Evolutionary conservation across 2,888 invertebrate species (phyloP), one percentile per base, ranked within the genome.

Genomic region (Andrena minutula): DNA sequence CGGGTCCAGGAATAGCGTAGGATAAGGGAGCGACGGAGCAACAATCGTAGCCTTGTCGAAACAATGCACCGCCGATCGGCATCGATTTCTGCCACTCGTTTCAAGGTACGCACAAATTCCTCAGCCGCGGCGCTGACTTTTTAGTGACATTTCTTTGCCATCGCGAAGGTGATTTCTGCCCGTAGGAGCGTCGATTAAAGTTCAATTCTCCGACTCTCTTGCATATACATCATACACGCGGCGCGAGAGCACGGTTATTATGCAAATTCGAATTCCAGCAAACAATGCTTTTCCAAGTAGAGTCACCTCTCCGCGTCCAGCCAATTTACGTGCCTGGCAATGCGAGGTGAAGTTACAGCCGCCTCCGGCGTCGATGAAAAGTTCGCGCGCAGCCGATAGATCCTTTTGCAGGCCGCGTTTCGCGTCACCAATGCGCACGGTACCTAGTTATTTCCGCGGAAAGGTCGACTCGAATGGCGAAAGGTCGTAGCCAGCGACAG

Each of bases 221-320:
- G 74, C 65, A 60, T 69, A 60, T 58, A 64, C 70, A 76, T 79
- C 66, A 63, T 61, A 69, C 63, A 53, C 69, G 68, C 41, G 41
- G 32, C 51, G 75, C 28, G 69, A 23, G 47, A 63, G 82, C 86
- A 83, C 56, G 84, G 86, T 90, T 87, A 88, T 90, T 90, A 90
- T 89, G 90, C 90, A 90, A 90, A 90, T 90, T 71, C 79, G 80
- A 89, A 89, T 91, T 89, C 88, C 86, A 86, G 64, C 80, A 86
- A 89, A 88, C 87, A 90, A 89, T 90, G 86, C 85, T 86, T 90
- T 89, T 90, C 88, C 84, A 75, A 81, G 72, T 76, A 79, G 23
- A 56, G 72, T 70, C 71, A 75, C 68, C 60, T 35, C 58, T 63
- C 41, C 72, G 83, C 72, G 83, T 41, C 72, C 75, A 53, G 72